phyloP scores from a whole-genome alignment of 1,140 invertebrate species.

The Paramacrobiotus metropolitanus region DNA sequence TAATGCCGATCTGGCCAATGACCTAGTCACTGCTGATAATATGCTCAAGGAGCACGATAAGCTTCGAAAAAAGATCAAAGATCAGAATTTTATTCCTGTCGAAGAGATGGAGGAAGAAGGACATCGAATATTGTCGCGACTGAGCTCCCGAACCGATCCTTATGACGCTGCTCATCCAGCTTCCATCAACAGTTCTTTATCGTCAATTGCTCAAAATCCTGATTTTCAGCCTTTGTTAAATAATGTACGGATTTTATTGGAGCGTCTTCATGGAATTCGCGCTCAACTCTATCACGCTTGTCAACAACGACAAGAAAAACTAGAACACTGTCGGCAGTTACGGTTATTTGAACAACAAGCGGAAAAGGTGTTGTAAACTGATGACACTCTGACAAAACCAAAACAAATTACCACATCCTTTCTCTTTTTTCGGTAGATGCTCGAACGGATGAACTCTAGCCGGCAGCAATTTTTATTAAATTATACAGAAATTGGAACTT shows the following conservation, averaged over 20 bases:
- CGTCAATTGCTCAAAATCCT: slow-evolving; percentile 37
- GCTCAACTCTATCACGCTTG: slow-evolving; percentile 73
- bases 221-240: slow-evolving; percentile 32
- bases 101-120: slow-evolving; percentile 61
- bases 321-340: slow-evolving; percentile 84
- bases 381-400: background rate
- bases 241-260: slow-evolving; percentile 37
- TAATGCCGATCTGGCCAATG: slow-evolving; percentile 58
- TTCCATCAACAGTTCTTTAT: too few species aligned
- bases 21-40: slow-evolving; percentile 63
- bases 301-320: slow-evolving; percentile 69
- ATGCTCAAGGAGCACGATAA: slow-evolving; percentile 75
- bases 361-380: slow-evolving; percentile 43
- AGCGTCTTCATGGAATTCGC: slow-evolving; percentile 57
- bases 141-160: background rate
- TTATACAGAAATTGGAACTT: slow-evolving; percentile 84
- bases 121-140: slow-evolving; percentile 30
- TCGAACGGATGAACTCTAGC: slow-evolving; percentile 89
- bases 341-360: slow-evolving; percentile 87
- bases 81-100: slow-evolving; percentile 71
- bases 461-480: slow-evolving; percentile 75
- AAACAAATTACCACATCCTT: too few species aligned
- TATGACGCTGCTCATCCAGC: background rate
- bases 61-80: slow-evolving; percentile 75
- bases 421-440: slow-evolving; percentile 54